These are phyloP conservation scores for Mellilla xanthometata DNA, from an alignment of 2,888 invertebrate species.

Conservation along the genomic window DNA sequence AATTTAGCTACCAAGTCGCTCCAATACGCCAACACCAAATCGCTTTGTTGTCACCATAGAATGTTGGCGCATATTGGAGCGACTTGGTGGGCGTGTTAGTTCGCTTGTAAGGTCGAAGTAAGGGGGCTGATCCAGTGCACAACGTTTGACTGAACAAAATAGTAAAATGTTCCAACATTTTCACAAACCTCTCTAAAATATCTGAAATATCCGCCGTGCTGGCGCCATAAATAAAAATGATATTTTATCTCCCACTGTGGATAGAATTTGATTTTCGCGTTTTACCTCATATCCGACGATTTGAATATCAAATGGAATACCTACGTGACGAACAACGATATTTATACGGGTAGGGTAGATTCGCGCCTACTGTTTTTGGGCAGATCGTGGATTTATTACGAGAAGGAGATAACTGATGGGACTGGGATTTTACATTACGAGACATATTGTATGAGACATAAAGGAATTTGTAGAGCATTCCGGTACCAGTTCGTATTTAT, in stretches of 20 bases:
- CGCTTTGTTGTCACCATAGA: too few relatives aligned
- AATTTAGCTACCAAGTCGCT: too few relatives aligned
- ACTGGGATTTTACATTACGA: too few relatives aligned
- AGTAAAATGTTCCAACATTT: slow-evolving; percentile 4
- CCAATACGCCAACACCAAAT: too few relatives aligned
- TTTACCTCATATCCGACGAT: slow-evolving; percentile 29
- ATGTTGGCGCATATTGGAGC: too few relatives aligned
- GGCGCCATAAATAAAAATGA: slow-evolving; percentile 20
- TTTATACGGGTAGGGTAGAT: slow-evolving; percentile 5
- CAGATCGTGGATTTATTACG: background rate
- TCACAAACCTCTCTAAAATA: slow-evolving; percentile 5
- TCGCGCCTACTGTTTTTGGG: slow-evolving; percentile 1
- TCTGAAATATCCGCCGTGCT: slow-evolving; percentile 9
- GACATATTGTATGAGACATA: too few relatives aligned
- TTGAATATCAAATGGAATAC: slow-evolving; percentile 43
- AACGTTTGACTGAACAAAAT: background rate
- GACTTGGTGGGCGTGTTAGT: too few relatives aligned
- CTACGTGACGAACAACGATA: slow-evolving; percentile 30
- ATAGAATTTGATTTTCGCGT: slow-evolving; percentile 28
- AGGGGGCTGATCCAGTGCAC: background rate
- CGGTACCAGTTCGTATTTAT: too few relatives aligned
- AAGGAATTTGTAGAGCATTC: too few relatives aligned
- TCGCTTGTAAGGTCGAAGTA: too few relatives aligned
- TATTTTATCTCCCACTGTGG: slow-evolving; percentile 23
- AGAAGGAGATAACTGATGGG: background rate